phyloP scores from a whole-genome alignment of 1,140 invertebrate species.

The Periplaneta americana region DNA sequence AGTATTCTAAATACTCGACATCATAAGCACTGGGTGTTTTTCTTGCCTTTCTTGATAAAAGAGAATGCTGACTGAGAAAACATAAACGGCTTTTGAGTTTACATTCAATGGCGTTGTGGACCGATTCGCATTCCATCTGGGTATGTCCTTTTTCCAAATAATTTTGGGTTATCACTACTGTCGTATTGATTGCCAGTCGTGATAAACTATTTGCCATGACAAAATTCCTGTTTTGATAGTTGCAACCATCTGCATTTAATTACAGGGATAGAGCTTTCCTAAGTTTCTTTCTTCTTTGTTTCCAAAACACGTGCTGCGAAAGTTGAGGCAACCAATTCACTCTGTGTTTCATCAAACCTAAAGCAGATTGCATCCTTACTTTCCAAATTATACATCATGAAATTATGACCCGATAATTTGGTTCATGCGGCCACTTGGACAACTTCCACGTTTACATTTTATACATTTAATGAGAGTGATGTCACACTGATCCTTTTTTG shows the following conservation, averaged over 20 bases:
- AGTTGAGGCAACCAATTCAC: not conserved
- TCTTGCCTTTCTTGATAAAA: not conserved
- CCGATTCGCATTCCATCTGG: not conserved
- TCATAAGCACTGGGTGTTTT: not conserved
- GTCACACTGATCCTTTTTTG: not conserved
- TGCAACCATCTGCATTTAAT: not conserved
- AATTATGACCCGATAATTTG: not conserved
- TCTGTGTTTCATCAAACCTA: not conserved
- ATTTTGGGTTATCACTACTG: not conserved
- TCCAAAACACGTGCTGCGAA: not conserved
- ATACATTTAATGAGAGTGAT: not conserved
- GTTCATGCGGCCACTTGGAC: not conserved
- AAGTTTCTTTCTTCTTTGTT: not conserved
- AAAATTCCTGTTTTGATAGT: not conserved
- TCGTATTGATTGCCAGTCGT: not conserved
- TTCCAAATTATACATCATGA: not conserved
- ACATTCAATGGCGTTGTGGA: not conserved
- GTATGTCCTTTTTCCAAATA: not conserved
- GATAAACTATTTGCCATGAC: not conserved
- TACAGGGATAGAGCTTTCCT: not conserved
- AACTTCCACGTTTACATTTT: not conserved
- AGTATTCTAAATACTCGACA: not conserved
- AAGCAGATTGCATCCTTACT: not conserved
- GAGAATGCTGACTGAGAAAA: not conserved
- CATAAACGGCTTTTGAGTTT: not conserved